phyloP scores from a whole-genome alignment of 2,888 invertebrate species.

The Scaptomyza tumidula region DNA sequence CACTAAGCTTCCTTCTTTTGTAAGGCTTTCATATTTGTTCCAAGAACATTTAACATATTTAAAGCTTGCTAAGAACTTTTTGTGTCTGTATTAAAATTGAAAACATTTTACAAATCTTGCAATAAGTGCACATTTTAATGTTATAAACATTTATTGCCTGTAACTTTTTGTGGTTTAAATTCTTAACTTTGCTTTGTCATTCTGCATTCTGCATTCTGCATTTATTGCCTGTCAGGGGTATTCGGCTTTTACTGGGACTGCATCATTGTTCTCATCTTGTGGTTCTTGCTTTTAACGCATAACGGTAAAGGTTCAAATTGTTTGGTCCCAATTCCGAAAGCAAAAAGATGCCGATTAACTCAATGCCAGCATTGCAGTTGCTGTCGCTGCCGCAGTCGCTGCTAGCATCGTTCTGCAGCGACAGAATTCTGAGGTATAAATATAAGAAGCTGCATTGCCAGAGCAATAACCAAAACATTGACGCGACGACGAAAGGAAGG shows the following conservation, averaged over 20 bases:
- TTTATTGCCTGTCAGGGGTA: neutral
- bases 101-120: neutral
- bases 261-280: constrained; percentile 1
- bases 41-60: neutral
- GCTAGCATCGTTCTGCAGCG: neutral
- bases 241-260: neutral
- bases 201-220: neutral
- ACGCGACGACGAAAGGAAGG: neutral
- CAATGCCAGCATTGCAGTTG: constrained; percentile 27
- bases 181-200: neutral
- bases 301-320: constrained; percentile 53
- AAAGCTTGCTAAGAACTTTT: neutral
- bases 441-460: constrained; percentile 51
- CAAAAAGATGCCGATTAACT: constrained; percentile 45
- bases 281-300: constrained; percentile 36
- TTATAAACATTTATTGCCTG: neutral
- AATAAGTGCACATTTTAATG: neutral
- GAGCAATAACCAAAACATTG: constrained; percentile 34
- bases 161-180: neutral
- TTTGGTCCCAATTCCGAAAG: constrained; percentile 7
- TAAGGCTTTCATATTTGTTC: too few species aligned
- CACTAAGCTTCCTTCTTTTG: neutral
- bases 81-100: neutral
- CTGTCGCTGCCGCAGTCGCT: neutral
- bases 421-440: constrained; percentile 56